Percentiles rank a stretch among this genome's conserved stretches.
Conservation (phyloP, 2,797 vertebrate species). For the Cyprinodon diabolis region DNA sequence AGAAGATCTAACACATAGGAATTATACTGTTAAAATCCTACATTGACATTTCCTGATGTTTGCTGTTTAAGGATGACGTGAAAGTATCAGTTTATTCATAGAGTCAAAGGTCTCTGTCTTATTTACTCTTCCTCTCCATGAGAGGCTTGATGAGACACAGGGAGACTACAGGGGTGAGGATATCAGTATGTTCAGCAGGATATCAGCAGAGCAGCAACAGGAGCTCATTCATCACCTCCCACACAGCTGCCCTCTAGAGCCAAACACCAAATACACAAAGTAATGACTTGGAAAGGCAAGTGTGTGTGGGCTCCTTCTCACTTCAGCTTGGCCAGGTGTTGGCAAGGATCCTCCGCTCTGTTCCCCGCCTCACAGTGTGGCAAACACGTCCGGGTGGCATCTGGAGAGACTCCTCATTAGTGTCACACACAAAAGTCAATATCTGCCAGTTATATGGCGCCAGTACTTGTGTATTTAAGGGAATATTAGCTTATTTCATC, state of each 20-base stretch:
- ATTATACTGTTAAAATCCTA: too few relatives aligned
- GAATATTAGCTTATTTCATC: constrained; percentile 23
- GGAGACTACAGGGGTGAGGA: constrained; percentile 21
- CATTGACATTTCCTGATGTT: not conserved
- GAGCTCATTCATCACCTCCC: constrained; percentile 77
- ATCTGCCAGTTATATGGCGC: constrained; percentile 9
- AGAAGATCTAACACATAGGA: not conserved
- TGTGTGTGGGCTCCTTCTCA: constrained; percentile 19
- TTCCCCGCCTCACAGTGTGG: constrained; percentile 62
- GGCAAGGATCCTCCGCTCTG: constrained; percentile 42
- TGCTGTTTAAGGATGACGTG: not conserved
- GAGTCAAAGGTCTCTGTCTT: constrained; percentile 24
- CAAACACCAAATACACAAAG: constrained; percentile 52
- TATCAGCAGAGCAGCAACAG: constrained; percentile 43
- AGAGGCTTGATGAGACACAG: constrained; percentile 35
- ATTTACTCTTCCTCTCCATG: constrained; percentile 27
- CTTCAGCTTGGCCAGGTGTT: constrained; percentile 67
- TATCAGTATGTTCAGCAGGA: constrained; percentile 54
- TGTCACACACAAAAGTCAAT: constrained; percentile 32
- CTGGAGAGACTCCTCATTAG: constrained; percentile 77
- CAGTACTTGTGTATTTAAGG: constrained; percentile 20
- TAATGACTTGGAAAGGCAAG: constrained; percentile 40
- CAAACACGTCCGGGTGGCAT: constrained; percentile 61
- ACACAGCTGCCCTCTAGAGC: constrained; percentile 73
- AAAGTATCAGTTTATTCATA: constrained; percentile 23